Conservation (phyloP, 1,140 invertebrate species). For the Zaprionus ornatus region DNA sequence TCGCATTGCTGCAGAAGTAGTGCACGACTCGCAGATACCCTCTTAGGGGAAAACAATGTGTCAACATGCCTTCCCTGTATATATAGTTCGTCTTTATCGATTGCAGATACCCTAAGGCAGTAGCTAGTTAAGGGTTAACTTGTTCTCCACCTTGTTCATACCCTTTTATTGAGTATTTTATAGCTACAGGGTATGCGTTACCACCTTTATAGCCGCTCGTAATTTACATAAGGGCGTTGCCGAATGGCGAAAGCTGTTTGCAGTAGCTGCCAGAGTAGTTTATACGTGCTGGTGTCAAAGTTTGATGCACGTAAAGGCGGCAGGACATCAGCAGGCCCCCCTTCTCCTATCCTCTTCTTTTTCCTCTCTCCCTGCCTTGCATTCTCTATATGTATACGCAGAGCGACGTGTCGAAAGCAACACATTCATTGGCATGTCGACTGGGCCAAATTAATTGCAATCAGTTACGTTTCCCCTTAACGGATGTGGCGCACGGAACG, state of each 20-base stretch:
- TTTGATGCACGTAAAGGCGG: conserved; percentile 35
- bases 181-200: conserved; percentile 7
- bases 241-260: conserved; percentile 8
- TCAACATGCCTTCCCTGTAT: no score
- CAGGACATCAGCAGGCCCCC: conserved; percentile 23
- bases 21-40: background rate
- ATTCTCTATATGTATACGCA: background rate
- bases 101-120: no score
- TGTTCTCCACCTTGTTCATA: background rate
- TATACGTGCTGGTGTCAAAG: conserved; percentile 42
- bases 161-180: background rate
- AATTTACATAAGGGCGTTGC: conserved; percentile 46
- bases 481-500: conserved; percentile 53
- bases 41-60: background rate
- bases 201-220: conserved; percentile 31
- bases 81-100: no score
- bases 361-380: background rate
- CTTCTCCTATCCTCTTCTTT: background rate
- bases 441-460: conserved; percentile 80
- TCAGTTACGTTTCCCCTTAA: conserved; percentile 70
- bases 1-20: no score
- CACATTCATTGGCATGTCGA: conserved; percentile 66
- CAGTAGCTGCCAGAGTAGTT: conserved; percentile 8
- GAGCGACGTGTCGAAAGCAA: conserved; percentile 12
- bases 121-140: no score